A percentile compares a stretch with the other conserved stretches of the same genome.
phyloP scores from a whole-genome alignment of 2,888 invertebrate genomes.

The Patella caerulea region DNA sequence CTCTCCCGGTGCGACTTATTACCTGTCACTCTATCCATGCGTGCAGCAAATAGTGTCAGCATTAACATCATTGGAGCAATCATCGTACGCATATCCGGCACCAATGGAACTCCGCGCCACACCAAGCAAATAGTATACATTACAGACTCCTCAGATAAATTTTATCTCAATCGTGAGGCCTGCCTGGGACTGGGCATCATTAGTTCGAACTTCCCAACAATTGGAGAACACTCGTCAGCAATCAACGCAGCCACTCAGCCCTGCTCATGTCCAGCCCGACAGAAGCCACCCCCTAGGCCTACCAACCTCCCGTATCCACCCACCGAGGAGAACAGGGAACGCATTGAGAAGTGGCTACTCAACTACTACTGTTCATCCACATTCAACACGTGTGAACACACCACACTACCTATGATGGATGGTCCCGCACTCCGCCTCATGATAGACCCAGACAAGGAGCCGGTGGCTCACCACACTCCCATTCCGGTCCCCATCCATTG shows the following conservation, averaged over 20 bases:
- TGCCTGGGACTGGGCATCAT: constrained; percentile 48
- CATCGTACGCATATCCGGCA: constrained; percentile 40
- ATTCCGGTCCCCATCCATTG: constrained; percentile 35
- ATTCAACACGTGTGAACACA: constrained; percentile 20
- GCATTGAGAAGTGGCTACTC: constrained; percentile 30
- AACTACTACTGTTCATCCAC: constrained; percentile 37
- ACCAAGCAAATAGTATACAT: constrained; percentile 53
- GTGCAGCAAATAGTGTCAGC: too few species aligned
- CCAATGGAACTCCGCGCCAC: constrained; percentile 8
- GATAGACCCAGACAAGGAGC: constrained; percentile 24
- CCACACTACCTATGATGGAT: background rate
- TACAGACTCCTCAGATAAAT: constrained; percentile 44
- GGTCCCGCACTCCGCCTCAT: constrained; percentile 26
- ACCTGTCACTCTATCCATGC: too few species aligned
- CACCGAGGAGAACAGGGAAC: constrained; percentile 30
- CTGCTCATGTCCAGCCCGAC: constrained; percentile 13
- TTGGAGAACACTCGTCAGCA: background rate
- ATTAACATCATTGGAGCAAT: background rate
- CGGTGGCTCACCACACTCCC: constrained; percentile 29
- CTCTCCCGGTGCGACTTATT: too few species aligned
- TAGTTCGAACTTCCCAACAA: constrained; percentile 34
- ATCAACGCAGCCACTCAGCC: background rate
- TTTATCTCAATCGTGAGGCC: constrained; percentile 51
- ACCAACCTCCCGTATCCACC: constrained; percentile 29
- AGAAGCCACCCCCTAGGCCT: constrained; percentile 20